Conservation (phyloP, 2,797 vertebrate species). For the Takifugu rubripes region DNA sequence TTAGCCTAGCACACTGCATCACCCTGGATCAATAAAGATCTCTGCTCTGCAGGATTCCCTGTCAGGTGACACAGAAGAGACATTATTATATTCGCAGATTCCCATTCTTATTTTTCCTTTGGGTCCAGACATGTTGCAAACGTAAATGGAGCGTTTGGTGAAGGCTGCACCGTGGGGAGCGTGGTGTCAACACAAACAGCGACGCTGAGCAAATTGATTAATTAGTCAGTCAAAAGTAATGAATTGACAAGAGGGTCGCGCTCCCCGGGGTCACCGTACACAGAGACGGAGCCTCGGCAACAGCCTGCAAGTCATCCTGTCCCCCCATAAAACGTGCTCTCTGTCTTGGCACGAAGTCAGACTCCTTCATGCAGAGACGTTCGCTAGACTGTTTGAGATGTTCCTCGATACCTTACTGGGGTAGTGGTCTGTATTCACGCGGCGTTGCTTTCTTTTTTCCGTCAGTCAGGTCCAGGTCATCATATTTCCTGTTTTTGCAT, state of each 20-base stretch:
- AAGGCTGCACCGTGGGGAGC: no score
- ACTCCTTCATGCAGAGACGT: conserved; percentile 35
- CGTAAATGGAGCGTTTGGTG: no score
- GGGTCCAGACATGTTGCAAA: no score
- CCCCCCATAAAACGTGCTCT: conserved; percentile 34
- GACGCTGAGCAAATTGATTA: not conserved
- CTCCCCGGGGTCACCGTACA: conserved; percentile 31
- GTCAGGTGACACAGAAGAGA: not conserved
- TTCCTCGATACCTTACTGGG: conserved; percentile 33
- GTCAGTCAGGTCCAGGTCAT: no score
- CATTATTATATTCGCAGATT: no score
- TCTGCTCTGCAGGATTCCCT: not conserved
- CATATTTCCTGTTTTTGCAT: no score
- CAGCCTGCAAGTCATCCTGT: conserved; percentile 35
- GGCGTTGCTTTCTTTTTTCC: not conserved
- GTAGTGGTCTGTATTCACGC: conserved; percentile 5
- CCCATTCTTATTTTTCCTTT: no score
- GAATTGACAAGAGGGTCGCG: not conserved
- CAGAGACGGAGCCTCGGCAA: conserved; percentile 22
- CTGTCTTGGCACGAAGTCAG: conserved; percentile 52
- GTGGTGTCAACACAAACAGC: no score
- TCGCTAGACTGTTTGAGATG: conserved; percentile 24
- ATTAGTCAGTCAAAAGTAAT: not conserved
- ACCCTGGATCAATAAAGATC: not conserved
- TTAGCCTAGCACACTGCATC: not conserved